Base-by-base conservation (phyloP, 1,140 invertebrate species). In the Halictus rubicundus region DNA sequence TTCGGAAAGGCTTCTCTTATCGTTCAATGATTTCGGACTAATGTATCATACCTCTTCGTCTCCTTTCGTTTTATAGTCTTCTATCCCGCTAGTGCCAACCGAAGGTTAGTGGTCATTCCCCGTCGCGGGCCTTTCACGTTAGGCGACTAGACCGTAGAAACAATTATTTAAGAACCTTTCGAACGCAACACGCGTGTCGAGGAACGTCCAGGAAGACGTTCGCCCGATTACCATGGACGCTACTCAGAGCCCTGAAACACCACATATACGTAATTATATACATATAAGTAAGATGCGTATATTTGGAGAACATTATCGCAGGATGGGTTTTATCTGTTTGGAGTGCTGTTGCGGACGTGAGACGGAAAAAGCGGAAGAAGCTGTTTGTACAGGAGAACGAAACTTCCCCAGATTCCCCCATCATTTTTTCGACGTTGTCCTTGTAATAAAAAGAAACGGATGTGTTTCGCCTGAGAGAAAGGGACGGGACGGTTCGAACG, bases 261-360 rank as follows among this genome's bases (percentile, higher is more conserved):
- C 63, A 66, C 7, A 25, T 59, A 74, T 74, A 79, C 71, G 70
- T 79, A 73, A 79, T 72, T 78, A 72, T 78, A 72, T 66, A 37
- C 16, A 37, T 59, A 78, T 65, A 66, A 49, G 12, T 66, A 49
- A 60, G 19, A 27, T 27, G 27, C 59, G 46, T 64, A 64, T 64
- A 52, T 71, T 14, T 25, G 65, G 21, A 32, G 25, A 4, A 27
- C 8, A 46, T 27, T 32, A 23, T 46, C 16, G 52, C n/a, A 27
- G 14, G 23, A 23, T 14, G 57, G 42, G 57, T 21, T n/a, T n/a
- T 37, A 8, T 27, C 25, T 25, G 42, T 52, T 52, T 3, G 32
- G 21, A 52, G 57, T 9, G 52, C 5, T 39, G 1, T 8, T 63
- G 16, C 52, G 16, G 61, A 1, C 12, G 25, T 2, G 25, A 32